phyloP scores from a whole-genome alignment of 2,888 invertebrate species.

The Pyrrhia umbra region DNA sequence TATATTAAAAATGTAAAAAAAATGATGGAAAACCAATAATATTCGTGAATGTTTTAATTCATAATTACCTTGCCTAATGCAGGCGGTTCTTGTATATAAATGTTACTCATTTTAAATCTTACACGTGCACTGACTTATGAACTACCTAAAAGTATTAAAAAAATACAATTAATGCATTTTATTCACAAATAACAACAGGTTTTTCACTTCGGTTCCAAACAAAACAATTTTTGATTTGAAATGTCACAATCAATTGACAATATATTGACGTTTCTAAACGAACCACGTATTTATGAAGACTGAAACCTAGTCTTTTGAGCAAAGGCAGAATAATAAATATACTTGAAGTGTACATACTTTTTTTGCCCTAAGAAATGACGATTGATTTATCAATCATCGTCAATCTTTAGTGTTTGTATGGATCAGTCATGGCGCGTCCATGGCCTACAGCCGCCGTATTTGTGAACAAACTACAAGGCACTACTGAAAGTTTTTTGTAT shows the following conservation, averaged over 20 bases:
- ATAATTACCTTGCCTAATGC: slow-evolving; percentile 96
- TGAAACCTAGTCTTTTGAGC: slow-evolving; percentile 21
- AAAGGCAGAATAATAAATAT: not conserved
- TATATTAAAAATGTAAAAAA: not conserved
- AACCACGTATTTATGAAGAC: not conserved
- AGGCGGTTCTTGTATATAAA: slow-evolving; percentile 99
- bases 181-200: slow-evolving; percentile 2
- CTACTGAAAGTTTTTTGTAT: too few relatives aligned
- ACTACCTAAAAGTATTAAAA: slow-evolving; percentile 3
- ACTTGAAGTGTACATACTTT: too few relatives aligned
- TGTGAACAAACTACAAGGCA: too few relatives aligned
- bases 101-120: slow-evolving; percentile 95
- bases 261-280: slow-evolving; percentile 8
- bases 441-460: too few relatives aligned
- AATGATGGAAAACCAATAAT: not conserved
- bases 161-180: slow-evolving; percentile 31
- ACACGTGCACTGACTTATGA: slow-evolving; percentile 22
- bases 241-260: slow-evolving; percentile 47
- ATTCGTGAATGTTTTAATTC: not conserved
- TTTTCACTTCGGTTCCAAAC: slow-evolving; percentile 21
- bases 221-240: slow-evolving; percentile 9
- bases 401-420: too few relatives aligned
- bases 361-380: too few relatives aligned
- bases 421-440: too few relatives aligned
- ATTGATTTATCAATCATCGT: not conserved